Evolutionary conservation across 1,140 invertebrate genomes (phyloP).

Genomic region (Sitobion miscanthi): DNA sequence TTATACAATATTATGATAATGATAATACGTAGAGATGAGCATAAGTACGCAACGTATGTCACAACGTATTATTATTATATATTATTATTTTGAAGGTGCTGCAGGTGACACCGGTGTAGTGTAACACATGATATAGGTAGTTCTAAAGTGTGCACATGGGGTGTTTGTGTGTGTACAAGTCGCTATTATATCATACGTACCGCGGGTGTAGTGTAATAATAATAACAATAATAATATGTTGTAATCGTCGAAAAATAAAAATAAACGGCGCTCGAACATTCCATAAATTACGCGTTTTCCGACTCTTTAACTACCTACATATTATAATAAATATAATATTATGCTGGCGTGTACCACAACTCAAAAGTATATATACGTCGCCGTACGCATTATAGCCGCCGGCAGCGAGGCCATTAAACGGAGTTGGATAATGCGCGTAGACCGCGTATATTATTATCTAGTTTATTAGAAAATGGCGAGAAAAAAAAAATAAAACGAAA

Average conservation of each 20-base stretch:
- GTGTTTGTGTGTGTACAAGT: no score
- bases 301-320: not conserved
- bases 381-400: not conserved
- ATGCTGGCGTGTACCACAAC: not conserved
- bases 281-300: not conserved
- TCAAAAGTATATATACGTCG: not conserved
- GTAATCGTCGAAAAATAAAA: constrained; percentile 1
- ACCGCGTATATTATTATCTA: not conserved
- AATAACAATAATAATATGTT: not conserved
- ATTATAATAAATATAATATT: not conserved
- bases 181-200: not conserved
- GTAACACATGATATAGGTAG: not conserved
- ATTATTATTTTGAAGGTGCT: not conserved
- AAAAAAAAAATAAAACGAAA: not conserved
- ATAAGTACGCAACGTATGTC: no score
- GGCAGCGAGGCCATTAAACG: not conserved
- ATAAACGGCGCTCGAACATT: not conserved
- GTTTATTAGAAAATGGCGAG: not conserved
- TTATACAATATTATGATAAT: no score
- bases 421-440: not conserved
- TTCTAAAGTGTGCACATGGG: not conserved
- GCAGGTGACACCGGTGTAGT: not conserved
- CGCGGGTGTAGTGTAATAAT: not conserved
- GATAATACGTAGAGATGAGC: no score
- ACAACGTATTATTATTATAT: no score